phyloP scores from a whole-genome alignment of 2,113 vertebrate genomes.

The Scartelaos histophorus region DNA sequence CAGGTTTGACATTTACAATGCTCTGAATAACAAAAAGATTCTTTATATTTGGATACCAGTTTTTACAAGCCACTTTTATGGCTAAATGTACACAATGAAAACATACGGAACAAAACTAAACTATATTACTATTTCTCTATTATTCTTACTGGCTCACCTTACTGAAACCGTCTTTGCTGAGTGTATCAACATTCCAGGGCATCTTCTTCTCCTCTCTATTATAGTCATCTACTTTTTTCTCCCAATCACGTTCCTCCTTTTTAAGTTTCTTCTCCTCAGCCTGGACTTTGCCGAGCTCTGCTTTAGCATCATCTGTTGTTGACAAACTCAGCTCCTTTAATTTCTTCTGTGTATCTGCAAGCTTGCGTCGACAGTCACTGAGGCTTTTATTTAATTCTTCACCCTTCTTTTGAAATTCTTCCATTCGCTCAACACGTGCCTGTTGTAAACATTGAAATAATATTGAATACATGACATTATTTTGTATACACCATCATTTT shows the following conservation, averaged over 20 bases:
- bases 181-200: constrained; percentile 96
- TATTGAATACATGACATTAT: background rate
- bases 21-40: constrained; percentile 72
- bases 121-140: too few species aligned
- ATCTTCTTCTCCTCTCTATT: constrained; percentile 88
- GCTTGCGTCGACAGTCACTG: constrained; percentile 78
- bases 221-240: constrained; percentile 82
- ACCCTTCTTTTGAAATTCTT: constrained; percentile 86
- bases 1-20: constrained; percentile 83
- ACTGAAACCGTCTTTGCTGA: constrained; percentile 94
- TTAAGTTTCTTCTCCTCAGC: constrained; percentile 84
- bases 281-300: constrained; percentile 78
- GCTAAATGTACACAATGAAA: background rate
- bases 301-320: constrained; percentile 33
- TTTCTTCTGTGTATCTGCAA: constrained; percentile 83
- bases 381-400: constrained; percentile 82
- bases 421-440: constrained; percentile 94
- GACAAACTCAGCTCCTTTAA: constrained; percentile 76
- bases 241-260: constrained; percentile 84
- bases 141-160: constrained; percentile 77
- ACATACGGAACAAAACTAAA: background rate
- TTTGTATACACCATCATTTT: too few species aligned
- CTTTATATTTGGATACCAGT: background rate
- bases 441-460: constrained; percentile 46
- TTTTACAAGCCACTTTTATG: background rate